These are phyloP conservation scores for Eira barbara DNA, from an alignment of 2,113 vertebrate species.

Conservation along the genomic window DNA sequence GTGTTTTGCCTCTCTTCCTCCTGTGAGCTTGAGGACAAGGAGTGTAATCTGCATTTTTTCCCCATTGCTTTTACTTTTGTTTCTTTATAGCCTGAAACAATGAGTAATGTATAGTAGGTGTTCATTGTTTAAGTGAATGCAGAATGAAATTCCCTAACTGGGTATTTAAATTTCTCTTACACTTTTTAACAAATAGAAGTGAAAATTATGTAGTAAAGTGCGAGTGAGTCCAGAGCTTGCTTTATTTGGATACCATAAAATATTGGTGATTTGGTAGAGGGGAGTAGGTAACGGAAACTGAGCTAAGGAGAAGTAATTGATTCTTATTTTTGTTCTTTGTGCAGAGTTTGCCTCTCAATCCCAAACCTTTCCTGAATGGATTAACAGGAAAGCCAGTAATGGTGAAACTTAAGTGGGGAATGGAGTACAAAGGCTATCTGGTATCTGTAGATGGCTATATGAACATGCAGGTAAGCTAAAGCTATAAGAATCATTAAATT, in stretches of 20 bases:
- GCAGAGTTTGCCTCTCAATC: conserved; percentile 97
- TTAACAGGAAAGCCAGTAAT: conserved; percentile 98
- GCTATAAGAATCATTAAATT: background rate
- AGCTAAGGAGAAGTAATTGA: background rate
- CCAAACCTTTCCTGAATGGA: conserved; percentile 97
- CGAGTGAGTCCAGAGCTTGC: background rate
- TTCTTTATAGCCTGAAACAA: background rate
- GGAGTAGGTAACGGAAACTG: background rate
- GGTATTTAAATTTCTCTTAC: background rate
- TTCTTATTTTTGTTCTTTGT: background rate
- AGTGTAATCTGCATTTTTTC: background rate
- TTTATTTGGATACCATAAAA: background rate
- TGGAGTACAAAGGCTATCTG: conserved; percentile 99
- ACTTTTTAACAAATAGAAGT: background rate
- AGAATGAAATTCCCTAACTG: background rate
- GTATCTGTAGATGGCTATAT: conserved; percentile 98
- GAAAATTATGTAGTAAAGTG: background rate
- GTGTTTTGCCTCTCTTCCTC: background rate
- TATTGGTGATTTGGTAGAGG: background rate
- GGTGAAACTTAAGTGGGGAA: conserved; percentile 99
- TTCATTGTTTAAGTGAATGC: background rate
- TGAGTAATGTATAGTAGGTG: background rate
- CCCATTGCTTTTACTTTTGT: background rate
- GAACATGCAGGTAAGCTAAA: conserved; percentile 95
- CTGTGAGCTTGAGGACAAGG: background rate